These are phyloP conservation scores for Eptatretus burgeri DNA, from an alignment of 2,113 vertebrate species.

Conservation along the genomic window DNA sequence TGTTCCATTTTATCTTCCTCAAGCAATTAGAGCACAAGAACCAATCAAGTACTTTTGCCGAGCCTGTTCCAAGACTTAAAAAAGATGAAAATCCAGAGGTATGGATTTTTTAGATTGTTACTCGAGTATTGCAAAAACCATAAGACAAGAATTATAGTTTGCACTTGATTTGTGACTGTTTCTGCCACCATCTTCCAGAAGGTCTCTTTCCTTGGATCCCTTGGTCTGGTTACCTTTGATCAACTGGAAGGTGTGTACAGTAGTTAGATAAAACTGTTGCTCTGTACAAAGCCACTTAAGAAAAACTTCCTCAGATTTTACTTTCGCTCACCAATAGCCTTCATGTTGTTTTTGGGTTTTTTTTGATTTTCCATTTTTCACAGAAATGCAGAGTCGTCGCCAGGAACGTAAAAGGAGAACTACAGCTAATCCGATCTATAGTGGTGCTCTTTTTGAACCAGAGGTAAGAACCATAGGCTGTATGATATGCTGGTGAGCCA, in stretches of 20 bases:
- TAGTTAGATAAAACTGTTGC: not conserved
- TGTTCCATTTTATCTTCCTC: no score
- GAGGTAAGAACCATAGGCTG: conserved; percentile 29
- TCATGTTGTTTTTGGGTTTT: no score
- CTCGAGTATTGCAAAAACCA: not conserved
- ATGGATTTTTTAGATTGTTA: conserved; percentile 4
- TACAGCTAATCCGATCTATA: conserved; percentile 91
- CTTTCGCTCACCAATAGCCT: no score
- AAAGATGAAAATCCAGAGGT: conserved; percentile 36
- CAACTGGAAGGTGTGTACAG: conserved; percentile 57
- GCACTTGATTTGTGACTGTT: conserved; percentile 3
- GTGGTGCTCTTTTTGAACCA: conserved; percentile 76
- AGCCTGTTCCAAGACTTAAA: conserved; percentile 28
- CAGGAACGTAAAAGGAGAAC: conserved; percentile 92
- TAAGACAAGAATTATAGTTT: not conserved
- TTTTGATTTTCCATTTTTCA: no score
- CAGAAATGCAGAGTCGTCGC: conserved; percentile 93
- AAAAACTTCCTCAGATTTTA: no score
- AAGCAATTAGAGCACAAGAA: no score
- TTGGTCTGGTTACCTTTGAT: conserved; percentile 77
- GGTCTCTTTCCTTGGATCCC: conserved; percentile 87
- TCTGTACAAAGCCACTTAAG: not conserved
- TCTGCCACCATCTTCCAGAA: conserved; percentile 27
- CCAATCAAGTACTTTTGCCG: no score
- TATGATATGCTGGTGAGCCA: no score